Evolutionary conservation across 1,140 invertebrate genomes (phyloP).

Genomic region (Drosophila nikananu): DNA sequence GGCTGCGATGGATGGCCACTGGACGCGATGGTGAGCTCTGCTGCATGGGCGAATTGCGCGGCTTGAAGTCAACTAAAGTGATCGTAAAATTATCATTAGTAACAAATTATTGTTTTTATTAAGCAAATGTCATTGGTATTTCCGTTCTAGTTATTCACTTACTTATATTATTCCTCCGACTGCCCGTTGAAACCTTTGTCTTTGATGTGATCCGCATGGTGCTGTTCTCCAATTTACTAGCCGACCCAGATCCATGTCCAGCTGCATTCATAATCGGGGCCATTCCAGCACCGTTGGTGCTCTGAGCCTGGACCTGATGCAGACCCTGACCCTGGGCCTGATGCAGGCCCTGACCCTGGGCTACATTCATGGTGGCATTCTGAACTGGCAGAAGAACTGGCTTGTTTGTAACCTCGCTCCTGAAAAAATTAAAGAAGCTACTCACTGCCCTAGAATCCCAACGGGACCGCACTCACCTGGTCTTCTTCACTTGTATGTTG

Average conservation of each 20-base stretch:
- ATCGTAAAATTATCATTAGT: not conserved
- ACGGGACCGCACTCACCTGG: constrained; percentile 87
- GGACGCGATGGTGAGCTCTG: constrained; percentile 81
- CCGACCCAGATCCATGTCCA: constrained; percentile 59
- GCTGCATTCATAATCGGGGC: constrained; percentile 19
- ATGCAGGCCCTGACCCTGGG: constrained; percentile 3
- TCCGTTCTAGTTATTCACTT: constrained; percentile 12
- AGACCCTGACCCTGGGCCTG: constrained; percentile 3
- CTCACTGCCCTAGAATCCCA: not conserved
- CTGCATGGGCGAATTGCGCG: constrained; percentile 83
- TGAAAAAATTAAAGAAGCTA: constrained; percentile 25
- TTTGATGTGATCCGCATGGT: constrained; percentile 81
- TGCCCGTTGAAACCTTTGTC: constrained; percentile 85
- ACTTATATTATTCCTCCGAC: constrained; percentile 82
- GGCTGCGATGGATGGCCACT: constrained; percentile 74
- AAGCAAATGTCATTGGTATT: not conserved
- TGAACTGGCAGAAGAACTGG: constrained; percentile 70
- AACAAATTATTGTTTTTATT: not conserved
- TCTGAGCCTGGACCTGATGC: constrained; percentile 3
- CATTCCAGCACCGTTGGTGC: constrained; percentile 29
- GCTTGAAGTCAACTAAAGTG: constrained; percentile 80
- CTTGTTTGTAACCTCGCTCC: constrained; percentile 78
- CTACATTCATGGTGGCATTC: constrained; percentile 41
- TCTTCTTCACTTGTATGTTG: constrained; percentile 98
- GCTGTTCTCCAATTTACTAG: constrained; percentile 77